These are phyloP conservation scores for Enteromius afrohamiltoni DNA, from an alignment of 2,797 vertebrate species.

Conservation along the genomic window DNA sequence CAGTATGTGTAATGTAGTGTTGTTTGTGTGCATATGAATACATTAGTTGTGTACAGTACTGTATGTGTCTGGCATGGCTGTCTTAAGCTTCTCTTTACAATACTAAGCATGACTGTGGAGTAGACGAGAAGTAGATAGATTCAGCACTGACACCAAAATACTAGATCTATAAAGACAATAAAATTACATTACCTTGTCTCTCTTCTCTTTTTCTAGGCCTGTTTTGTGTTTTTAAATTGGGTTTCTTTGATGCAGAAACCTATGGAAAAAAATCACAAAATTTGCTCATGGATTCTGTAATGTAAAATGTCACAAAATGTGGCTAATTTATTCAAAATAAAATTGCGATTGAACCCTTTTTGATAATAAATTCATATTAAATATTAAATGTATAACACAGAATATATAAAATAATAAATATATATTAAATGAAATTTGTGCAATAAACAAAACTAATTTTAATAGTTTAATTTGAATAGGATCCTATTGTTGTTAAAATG, in stretches of 20 bases:
- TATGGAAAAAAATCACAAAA: background rate
- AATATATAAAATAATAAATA: background rate
- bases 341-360: background rate
- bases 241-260: background rate
- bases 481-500: too few relatives aligned
- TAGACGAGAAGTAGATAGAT: background rate
- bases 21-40: constrained; percentile 1
- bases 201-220: constrained; percentile 7
- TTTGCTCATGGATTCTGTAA: background rate
- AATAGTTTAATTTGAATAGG: too few relatives aligned
- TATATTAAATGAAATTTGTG: too few relatives aligned
- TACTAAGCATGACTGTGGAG: background rate
- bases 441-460: too few relatives aligned
- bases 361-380: background rate
- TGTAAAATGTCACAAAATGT: background rate
- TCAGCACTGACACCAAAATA: constrained; percentile 7
- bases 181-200: background rate
- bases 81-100: constrained; percentile 37
- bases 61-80: background rate
- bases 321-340: background rate
- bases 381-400: background rate
- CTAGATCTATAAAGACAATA: constrained; percentile 16
- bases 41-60: background rate
- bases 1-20: background rate
- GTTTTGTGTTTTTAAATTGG: background rate